A percentile compares a stretch with the other conserved stretches of the same genome.
Conservation (phyloP, 2,113 vertebrate genomes). For the Lichenostomus cassidix region DNA sequence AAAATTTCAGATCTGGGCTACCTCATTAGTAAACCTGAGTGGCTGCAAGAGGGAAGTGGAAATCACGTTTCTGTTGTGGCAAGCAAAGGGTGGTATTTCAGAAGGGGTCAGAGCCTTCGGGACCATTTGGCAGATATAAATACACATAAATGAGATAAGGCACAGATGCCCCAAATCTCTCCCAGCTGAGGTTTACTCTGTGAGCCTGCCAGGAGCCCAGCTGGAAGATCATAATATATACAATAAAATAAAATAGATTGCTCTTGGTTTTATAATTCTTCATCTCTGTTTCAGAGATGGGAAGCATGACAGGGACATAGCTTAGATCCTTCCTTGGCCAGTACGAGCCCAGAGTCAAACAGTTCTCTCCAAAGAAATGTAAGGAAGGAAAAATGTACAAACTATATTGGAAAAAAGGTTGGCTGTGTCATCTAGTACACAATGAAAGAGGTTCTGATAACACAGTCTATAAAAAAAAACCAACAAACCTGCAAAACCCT, state of each 20-base stretch:
- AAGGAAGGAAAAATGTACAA: neutral
- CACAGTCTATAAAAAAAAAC: neutral
- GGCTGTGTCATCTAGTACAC: neutral
- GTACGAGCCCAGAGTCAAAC: neutral
- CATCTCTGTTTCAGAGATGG: neutral
- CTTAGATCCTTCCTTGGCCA: neutral
- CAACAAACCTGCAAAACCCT: neutral
- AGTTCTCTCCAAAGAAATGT: neutral
- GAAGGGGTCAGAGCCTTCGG: neutral
- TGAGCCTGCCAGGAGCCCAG: slow-evolving; percentile 23
- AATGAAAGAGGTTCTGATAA: neutral
- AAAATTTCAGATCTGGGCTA: neutral
- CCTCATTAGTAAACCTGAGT: neutral
- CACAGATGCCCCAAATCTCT: neutral
- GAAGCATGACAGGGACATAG: neutral
- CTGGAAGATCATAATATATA: neutral
- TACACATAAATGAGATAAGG: neutral
- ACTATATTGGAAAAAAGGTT: neutral
- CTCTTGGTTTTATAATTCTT: neutral
- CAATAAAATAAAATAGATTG: slow-evolving; percentile 21
- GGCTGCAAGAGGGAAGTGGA: neutral
- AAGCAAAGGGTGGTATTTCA: neutral
- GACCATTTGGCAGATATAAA: neutral
- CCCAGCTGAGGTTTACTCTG: slow-evolving; percentile 6
- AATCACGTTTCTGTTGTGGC: neutral